Evolutionary conservation across 2,888 invertebrate genomes (phyloP), one percentile per base, ranked within the genome.

Genomic region (Chaetogeoica ovagalla): DNA sequence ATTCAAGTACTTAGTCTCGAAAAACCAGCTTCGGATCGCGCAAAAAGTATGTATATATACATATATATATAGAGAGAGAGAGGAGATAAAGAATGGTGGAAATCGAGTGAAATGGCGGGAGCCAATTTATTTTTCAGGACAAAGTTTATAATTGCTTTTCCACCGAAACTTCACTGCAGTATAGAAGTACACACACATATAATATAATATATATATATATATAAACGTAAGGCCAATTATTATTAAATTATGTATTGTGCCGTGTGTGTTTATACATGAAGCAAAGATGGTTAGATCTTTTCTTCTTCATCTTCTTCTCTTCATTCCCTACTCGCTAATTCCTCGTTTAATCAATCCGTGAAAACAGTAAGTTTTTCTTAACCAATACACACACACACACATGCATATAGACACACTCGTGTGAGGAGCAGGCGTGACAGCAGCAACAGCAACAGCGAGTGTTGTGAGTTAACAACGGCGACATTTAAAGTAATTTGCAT

Each of bases 401-500:
- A 15, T 15, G 13, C 48, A 13, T 11, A 13, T 15, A 48, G 2
- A 48, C 13, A 48, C 13, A 21, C 74, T 74, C 55, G 15, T 65
- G 75, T 23, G 75, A 66, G 57, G 66, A 19, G 43, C 43, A 23
- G 48, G 43, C 66, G 15, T 76, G 68, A 75, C 75, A 66, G 75
- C 66, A 57, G 11, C 43, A 30, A 4, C 9, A 9, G 9, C 43
- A 43, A 7, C 43, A 43, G 43, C 48, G 43, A 68, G 59, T 59
- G 59, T 48, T 48, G 68, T 52, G 71, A 55, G 55, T 79, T 55
- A 65, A 79, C n/a, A 79, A 65, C 71, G 55, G 71, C 71, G 65
- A 79, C 79, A 71, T 79, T 79, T 71, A 63, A 65, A 71, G 63
- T 79, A 79, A 79, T 79, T 79, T 79, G 79, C 79, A 79, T 79